phyloP scores from a whole-genome alignment of 2,797 vertebrate species.

The Caiman crocodilus region DNA sequence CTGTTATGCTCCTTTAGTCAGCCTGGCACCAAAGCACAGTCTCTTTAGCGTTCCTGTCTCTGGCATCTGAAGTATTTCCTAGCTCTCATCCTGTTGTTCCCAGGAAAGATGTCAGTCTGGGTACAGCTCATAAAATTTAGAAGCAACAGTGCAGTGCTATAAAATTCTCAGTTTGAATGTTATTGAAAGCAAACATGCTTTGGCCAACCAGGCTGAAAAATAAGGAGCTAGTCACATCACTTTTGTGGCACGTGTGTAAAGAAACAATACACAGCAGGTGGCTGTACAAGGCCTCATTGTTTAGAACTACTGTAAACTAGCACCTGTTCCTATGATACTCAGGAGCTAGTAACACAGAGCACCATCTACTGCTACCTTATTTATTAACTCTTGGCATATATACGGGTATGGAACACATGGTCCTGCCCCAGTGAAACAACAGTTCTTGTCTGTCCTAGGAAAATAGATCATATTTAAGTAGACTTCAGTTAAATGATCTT shows the following conservation, averaged over 20 bases:
- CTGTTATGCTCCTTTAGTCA: background rate
- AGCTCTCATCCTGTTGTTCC: constrained; percentile 4
- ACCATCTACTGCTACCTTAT: background rate
- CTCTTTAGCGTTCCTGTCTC: constrained; percentile 40
- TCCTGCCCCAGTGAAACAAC: background rate
- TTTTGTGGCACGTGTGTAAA: background rate
- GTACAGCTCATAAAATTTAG: background rate
- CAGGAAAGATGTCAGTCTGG: background rate
- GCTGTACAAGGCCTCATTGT: background rate
- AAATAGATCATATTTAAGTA: background rate
- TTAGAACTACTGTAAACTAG: background rate
- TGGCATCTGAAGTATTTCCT: background rate
- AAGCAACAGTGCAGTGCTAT: background rate
- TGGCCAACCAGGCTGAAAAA: background rate
- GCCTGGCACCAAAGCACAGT: background rate
- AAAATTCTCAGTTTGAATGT: background rate
- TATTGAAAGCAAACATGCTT: background rate
- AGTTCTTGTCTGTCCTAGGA: background rate
- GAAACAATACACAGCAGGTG: background rate
- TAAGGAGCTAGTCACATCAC: background rate
- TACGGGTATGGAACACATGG: rapidly evolving
- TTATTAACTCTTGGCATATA: background rate
- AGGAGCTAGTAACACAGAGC: background rate
- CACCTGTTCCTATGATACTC: background rate
- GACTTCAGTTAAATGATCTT: too few relatives aligned